Evolutionary conservation across 2,888 invertebrate species (phyloP), one percentile per base, ranked within the genome.

Genomic region (Drosophila lacicola): DNA sequence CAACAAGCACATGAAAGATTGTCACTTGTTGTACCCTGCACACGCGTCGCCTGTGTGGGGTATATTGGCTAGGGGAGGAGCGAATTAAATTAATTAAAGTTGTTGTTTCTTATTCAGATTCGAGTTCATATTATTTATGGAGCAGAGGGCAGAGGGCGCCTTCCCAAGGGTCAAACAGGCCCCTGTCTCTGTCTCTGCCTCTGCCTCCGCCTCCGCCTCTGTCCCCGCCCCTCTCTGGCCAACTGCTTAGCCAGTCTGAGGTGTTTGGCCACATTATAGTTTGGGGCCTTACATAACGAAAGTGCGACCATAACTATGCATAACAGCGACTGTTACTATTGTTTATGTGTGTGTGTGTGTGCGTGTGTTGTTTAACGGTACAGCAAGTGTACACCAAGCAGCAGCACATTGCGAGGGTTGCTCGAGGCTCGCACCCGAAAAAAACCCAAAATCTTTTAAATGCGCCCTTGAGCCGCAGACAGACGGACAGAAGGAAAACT

Each of bases 201-300:
- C 5, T 47, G 11, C 3, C 47, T 11, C 34, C n/a, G 9, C 4
- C 49, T 6, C 4, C 4, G 13, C 5, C 19, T 13, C 21, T n/a
- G 6, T 3, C 21, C 4, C 4, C 2, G 2, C 6, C 8, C 8
- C 5, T 9, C 9, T 17, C 11, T 25, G 29, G 2, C 8, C 29
- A 8, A 29, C 29, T 17, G 4, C 29, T 13, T 17, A 17, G 17
- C 17, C 17, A 17, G 17, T 29, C n/a, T 9, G 6, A 55, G 33
- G 33, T 34, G 36, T 51, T 72, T 57, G 54, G 45, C 53, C 71
- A 68, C 51, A 13, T 74, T 58, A 17, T 11, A 10, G 29, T 29
- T 14, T n/a, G 25, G 36, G 41, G 19, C 13, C 60, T 66, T 66
- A 60, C 49, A 54, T 76, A 71, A 74, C 34, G 53, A 49, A 65